These are phyloP conservation scores for Pterocles burchelli DNA, from an alignment of 2,113 vertebrate species.

Conservation along the genomic window DNA sequence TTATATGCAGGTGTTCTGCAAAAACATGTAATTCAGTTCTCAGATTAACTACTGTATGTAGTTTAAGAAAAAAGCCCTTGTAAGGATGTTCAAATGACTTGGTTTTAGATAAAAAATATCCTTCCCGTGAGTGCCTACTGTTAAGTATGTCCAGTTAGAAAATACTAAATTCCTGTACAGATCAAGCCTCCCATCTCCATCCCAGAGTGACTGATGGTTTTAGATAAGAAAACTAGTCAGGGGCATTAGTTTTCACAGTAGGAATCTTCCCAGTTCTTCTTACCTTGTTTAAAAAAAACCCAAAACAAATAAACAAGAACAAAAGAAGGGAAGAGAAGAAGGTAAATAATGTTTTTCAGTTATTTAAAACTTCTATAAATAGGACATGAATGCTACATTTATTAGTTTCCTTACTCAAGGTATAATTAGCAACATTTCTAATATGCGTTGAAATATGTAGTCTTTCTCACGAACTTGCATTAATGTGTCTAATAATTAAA, in stretches of 20 bases:
- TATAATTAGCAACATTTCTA: not conserved
- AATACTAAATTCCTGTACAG: not conserved
- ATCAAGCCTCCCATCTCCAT: not conserved
- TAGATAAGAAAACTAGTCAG: not conserved
- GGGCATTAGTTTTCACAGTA: not conserved
- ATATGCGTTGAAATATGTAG: not conserved
- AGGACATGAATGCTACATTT: not conserved
- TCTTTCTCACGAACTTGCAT: not conserved
- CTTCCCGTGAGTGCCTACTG: not conserved
- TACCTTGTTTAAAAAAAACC: not conserved
- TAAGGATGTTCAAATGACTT: not conserved
- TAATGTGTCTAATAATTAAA: not conserved
- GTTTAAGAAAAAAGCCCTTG: not conserved
- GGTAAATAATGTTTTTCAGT: not conserved
- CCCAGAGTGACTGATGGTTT: not conserved
- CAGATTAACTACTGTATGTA: not conserved
- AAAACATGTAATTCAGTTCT: not conserved
- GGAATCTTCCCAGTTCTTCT: not conserved
- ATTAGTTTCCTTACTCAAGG: not conserved
- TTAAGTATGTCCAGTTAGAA: not conserved
- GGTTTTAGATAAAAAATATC: not conserved
- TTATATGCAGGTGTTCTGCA: not conserved
- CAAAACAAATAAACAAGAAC: not conserved
- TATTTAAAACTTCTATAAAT: not conserved
- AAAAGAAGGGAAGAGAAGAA: not conserved